These are phyloP conservation scores for Dryas iulia DNA, from an alignment of 1,140 invertebrate species.

Conservation along the genomic window DNA sequence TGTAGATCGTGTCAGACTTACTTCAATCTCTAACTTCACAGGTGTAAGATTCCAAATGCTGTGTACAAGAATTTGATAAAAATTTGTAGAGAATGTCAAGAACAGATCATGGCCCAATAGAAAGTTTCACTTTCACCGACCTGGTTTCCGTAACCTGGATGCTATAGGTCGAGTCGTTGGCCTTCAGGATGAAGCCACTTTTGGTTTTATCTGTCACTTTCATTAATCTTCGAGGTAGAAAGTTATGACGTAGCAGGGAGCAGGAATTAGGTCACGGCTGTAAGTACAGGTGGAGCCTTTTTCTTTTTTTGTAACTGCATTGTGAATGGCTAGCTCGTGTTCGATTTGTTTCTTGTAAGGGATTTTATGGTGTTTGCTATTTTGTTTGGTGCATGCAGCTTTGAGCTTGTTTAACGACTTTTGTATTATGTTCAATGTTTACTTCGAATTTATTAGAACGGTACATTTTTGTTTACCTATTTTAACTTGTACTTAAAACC, in stretches of 20 bases:
- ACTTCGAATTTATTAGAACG: background rate
- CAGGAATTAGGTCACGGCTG: constrained; percentile 43
- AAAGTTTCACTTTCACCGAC: constrained; percentile 71
- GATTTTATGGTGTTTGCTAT: background rate
- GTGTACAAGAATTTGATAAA: constrained; percentile 15
- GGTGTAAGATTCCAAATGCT: constrained; percentile 4
- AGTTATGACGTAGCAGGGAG: constrained; percentile 58
- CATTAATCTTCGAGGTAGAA: constrained; percentile 64
- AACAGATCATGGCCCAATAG: constrained; percentile 60
- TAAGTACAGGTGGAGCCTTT: constrained; percentile 14
- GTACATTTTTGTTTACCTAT: background rate
- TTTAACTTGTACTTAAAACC: too few species aligned
- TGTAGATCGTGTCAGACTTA: background rate
- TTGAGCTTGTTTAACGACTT: background rate
- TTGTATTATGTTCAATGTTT: background rate
- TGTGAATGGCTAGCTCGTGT: constrained; percentile 11
- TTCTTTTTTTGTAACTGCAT: constrained; percentile 11
- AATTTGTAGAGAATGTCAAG: constrained; percentile 51
- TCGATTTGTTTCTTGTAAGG: background rate
- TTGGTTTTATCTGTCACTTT: constrained; percentile 73
- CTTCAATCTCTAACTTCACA: constrained; percentile 4
- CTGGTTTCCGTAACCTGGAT: constrained; percentile 51
- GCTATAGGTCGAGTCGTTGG: constrained; percentile 54
- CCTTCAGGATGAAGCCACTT: constrained; percentile 62
- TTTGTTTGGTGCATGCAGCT: background rate